Conservation (phyloP, 2,888 invertebrate genomes). For the Drosophila quinaria region DNA sequence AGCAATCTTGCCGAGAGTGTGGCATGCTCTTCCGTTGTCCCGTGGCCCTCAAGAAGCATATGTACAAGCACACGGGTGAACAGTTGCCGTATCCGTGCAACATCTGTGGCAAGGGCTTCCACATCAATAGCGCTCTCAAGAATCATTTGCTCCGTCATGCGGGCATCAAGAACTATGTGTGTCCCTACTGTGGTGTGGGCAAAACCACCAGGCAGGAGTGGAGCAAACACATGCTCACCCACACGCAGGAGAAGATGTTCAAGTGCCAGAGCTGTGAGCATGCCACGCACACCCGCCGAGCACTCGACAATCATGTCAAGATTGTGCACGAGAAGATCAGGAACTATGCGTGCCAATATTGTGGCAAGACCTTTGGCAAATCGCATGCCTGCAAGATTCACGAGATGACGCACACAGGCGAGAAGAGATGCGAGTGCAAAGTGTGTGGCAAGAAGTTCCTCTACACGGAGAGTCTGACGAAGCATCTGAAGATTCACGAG, state of each 20-base stretch:
- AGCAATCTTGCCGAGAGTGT: conserved; percentile 79
- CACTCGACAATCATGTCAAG: conserved; percentile 81
- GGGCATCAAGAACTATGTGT: conserved; percentile 84
- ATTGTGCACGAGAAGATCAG: conserved; percentile 82
- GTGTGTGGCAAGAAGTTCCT: conserved; percentile 82
- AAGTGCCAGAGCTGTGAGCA: conserved; percentile 82
- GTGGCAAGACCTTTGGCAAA: conserved; percentile 83
- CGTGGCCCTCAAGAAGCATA: conserved; percentile 83
- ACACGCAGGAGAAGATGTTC: conserved; percentile 83
- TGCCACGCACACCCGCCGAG: conserved; percentile 83
- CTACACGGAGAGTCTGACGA: conserved; percentile 81
- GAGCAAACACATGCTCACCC: conserved; percentile 83
- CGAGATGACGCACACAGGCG: conserved; percentile 83
- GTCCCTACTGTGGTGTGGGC: conserved; percentile 84
- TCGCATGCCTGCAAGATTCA: conserved; percentile 83
- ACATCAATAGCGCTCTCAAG: conserved; percentile 83
- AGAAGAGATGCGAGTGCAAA: conserved; percentile 83
- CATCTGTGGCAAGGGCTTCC: conserved; percentile 83
- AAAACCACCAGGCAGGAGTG: conserved; percentile 84
- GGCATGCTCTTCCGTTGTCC: conserved; percentile 82
- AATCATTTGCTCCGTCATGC: conserved; percentile 84
- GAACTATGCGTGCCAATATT: conserved; percentile 82
- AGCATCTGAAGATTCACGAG: conserved; percentile 82
- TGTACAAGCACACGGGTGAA: conserved; percentile 83
- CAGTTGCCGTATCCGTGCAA: conserved; percentile 83